Conservation (phyloP, 2,113 vertebrate genomes). For the Callithrix jacchus region DNA sequence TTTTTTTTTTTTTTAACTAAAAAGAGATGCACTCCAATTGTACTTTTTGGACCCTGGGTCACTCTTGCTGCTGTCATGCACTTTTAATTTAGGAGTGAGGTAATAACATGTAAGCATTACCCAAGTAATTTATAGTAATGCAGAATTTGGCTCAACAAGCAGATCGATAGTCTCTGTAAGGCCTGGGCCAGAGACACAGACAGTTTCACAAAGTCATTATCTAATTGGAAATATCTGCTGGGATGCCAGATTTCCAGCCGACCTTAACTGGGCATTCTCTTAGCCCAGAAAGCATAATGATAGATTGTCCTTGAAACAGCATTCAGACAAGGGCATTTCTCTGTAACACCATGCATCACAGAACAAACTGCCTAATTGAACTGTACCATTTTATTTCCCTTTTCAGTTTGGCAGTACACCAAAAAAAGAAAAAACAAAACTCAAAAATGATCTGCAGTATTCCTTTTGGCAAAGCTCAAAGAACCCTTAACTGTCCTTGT, state of each 20-base stretch:
- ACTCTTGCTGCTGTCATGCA: constrained; percentile 4
- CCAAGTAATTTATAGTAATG: constrained; percentile 73
- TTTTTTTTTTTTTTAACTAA: not conserved
- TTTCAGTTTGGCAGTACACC: not conserved
- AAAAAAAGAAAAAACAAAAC: not conserved
- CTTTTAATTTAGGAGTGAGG: constrained; percentile 57
- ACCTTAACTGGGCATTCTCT: constrained; percentile 43
- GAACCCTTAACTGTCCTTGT: not conserved
- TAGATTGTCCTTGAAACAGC: constrained; percentile 7
- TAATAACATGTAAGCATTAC: constrained; percentile 30
- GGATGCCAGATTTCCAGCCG: constrained; percentile 24
- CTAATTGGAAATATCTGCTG: constrained; percentile 62
- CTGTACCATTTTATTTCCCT: constrained; percentile 51
- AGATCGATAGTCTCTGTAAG: constrained; percentile 63
- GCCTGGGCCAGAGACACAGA: not conserved
- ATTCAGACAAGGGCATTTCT: constrained; percentile 22
- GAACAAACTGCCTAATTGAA: constrained; percentile 30
- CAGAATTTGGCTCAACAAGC: constrained; percentile 60
- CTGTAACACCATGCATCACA: not conserved
- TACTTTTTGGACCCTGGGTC: constrained; percentile 3
- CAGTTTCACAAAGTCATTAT: constrained; percentile 54
- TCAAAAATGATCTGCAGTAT: not conserved
- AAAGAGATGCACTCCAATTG: not conserved
- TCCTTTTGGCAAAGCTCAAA: not conserved
- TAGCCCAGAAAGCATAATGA: constrained; percentile 14